phyloP scores from a whole-genome alignment of 2,888 invertebrate genomes.

The Terebella lapidaria region DNA sequence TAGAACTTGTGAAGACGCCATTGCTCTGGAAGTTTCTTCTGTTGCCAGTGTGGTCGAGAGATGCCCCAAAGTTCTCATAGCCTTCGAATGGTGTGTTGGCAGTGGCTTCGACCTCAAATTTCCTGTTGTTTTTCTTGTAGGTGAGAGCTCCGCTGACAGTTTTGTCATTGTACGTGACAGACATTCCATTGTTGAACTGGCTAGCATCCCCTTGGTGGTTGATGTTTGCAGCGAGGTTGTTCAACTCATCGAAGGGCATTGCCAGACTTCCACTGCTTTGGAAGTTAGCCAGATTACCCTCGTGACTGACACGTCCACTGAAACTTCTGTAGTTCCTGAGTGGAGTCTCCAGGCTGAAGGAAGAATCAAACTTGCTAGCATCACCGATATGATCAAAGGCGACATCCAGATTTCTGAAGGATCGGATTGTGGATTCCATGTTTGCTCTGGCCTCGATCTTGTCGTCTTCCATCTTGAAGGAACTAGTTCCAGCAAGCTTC shows the following conservation, averaged over 20 bases:
- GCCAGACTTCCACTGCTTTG: background rate
- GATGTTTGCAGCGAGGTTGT: background rate
- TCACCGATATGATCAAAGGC: slow-evolving; percentile 10
- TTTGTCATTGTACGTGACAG: background rate
- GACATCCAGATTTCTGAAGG: slow-evolving; percentile 2
- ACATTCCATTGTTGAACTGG: slow-evolving; percentile 1
- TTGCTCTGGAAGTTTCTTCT: slow-evolving; percentile 14
- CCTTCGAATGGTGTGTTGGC: slow-evolving; percentile 7
- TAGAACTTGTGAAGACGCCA: slow-evolving; percentile 12
- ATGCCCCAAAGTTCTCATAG: slow-evolving; percentile 7
- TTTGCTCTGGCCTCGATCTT: background rate
- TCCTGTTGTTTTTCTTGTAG: slow-evolving; percentile 1
- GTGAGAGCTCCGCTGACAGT: background rate
- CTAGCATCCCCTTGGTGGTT: slow-evolving; percentile 1
- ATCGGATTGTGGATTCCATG: slow-evolving; percentile 2
- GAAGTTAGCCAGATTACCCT: slow-evolving; percentile 1
- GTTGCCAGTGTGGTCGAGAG: slow-evolving; percentile 17
- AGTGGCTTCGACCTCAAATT: slow-evolving; percentile 7
- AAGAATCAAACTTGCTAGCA: slow-evolving; percentile 6
- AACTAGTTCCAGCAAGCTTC: slow-evolving; percentile 1
- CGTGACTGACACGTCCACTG: slow-evolving; percentile 6
- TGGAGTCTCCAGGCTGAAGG: slow-evolving; percentile 3
- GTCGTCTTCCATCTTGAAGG: background rate
- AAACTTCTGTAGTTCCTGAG: slow-evolving; percentile 6
- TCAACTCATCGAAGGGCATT: background rate